Evolutionary conservation across 2,888 invertebrate genomes (phyloP), one percentile per base, ranked within the genome.

Genomic region (Lepidochrysops patricia): DNA sequence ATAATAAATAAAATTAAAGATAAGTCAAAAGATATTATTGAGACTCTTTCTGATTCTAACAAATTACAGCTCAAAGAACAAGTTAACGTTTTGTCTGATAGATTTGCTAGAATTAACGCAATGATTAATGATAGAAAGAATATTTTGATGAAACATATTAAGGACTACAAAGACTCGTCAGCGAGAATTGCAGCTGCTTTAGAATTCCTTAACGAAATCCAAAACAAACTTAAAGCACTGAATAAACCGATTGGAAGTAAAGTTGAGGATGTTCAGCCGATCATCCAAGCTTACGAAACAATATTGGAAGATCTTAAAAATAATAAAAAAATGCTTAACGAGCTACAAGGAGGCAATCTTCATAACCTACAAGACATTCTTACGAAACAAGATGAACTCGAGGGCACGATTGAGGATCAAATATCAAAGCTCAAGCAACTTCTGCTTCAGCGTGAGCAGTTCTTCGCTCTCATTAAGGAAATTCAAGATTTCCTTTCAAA

Each of bases 241-340:
- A 95, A 94, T 72, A 94, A 94, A 78, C 97, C 97, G 0, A 93
- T 97, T 35, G 97, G 98, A 9, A 94, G 94, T 59, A 94, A 94
- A 72, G 94, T 95, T 1, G 96, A 97, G 74, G 98, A 98, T 77
- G 97, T 97, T 0, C 94, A 96, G 75, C 93, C 94, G n/a, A 91
- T 96, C 67, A 89, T 96, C 26, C 91, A 91, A 35, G 91, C 94
- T 0, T 96, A 96, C 71, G 96, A 96, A 82, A 91, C 92, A 67
- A 94, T 97, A 57, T 82, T 96, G 19, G 91, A 91, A 61, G 95
- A 96, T 66, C 83, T 97, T 0, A 96, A 95, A 78, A 92, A 92
- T 57, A 95, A 95, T 75, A 95, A 95, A 72, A 87, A 91, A 0
- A 95, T 95, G 89, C 89, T 96, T 57, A 93, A 93, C 58, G 94